Evolutionary conservation across 2,888 invertebrate species (phyloP).

Genomic region (Tipula lateralis): DNA sequence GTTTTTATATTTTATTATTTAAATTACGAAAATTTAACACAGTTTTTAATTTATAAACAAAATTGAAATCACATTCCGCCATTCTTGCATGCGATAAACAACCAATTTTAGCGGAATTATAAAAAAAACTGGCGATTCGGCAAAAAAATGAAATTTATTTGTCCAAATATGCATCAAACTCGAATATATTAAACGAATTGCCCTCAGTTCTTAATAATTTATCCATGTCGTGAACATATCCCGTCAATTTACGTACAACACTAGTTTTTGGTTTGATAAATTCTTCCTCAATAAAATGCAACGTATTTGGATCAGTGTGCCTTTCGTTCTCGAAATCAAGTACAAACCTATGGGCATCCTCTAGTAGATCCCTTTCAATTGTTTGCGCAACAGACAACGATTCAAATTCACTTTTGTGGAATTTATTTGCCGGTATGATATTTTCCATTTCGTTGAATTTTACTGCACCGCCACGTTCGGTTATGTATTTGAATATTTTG

Average conservation of each 20-base stretch:
- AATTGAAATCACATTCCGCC: neutral
- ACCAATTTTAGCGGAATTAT: neutral
- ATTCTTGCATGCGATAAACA: neutral
- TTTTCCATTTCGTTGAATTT: slow-evolving; percentile 50
- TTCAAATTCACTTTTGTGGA: slow-evolving; percentile 58
- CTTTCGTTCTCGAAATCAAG: no score
- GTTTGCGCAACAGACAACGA: slow-evolving; percentile 71
- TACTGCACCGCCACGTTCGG: slow-evolving; percentile 64
- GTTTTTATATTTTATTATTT: neutral
- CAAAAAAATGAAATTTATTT: slow-evolving; percentile 40
- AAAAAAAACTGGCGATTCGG: neutral
- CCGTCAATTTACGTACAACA: slow-evolving; percentile 64
- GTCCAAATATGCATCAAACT: slow-evolving; percentile 65
- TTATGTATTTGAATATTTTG: slow-evolving; percentile 70
- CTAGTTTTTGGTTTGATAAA: slow-evolving; percentile 67
- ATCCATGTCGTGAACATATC: slow-evolving; percentile 68
- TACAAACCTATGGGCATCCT: slow-evolving; percentile 62
- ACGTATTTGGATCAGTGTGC: slow-evolving; percentile 68
- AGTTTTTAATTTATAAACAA: slow-evolving; percentile 21
- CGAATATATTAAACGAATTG: slow-evolving; percentile 60
- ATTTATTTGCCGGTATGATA: slow-evolving; percentile 28
- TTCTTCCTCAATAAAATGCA: slow-evolving; percentile 71
- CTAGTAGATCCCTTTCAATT: slow-evolving; percentile 66
- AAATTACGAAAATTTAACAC: neutral
- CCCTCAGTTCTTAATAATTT: slow-evolving; percentile 58